phyloP scores from a whole-genome alignment of 2,113 vertebrate genomes.

The Numenius arquata region DNA sequence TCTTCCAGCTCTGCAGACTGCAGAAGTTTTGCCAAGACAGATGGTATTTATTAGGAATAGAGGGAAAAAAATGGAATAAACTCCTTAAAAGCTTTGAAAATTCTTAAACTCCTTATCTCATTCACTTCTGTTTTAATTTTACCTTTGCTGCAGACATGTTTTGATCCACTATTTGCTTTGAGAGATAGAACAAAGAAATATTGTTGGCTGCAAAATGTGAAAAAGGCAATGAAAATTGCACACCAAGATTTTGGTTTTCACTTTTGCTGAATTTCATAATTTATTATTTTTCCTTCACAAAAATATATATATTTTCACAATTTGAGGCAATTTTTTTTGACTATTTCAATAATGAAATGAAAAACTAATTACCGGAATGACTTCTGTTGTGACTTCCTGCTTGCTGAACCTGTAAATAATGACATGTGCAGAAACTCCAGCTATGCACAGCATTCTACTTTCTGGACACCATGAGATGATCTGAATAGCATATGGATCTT shows the following conservation, averaged over 20 bases:
- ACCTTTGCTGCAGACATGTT: not conserved
- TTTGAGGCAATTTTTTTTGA: not conserved
- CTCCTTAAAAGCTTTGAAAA: not conserved
- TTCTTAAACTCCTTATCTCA: not conserved
- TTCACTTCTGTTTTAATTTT: not conserved
- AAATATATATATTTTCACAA: not conserved
- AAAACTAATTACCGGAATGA: conserved; percentile 84
- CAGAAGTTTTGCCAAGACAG: not conserved
- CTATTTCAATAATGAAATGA: not conserved
- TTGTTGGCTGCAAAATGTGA: not conserved
- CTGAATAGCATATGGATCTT: conserved; percentile 98
- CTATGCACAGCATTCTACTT: conserved; percentile 92
- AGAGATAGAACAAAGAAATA: not conserved
- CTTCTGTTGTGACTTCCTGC: conserved; percentile 92
- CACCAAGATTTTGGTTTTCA: not conserved
- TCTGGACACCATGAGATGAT: conserved; percentile 98
- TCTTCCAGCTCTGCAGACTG: not conserved
- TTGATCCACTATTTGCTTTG: not conserved
- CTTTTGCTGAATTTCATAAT: not conserved
- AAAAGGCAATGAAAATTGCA: not conserved
- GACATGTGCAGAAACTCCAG: conserved; percentile 94
- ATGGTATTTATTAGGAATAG: not conserved
- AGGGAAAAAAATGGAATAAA: not conserved
- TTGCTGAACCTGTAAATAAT: conserved; percentile 98
- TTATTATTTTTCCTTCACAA: not conserved